Conservation (phyloP, 2,113 vertebrate species). For the Alaudala cheleensis region DNA sequence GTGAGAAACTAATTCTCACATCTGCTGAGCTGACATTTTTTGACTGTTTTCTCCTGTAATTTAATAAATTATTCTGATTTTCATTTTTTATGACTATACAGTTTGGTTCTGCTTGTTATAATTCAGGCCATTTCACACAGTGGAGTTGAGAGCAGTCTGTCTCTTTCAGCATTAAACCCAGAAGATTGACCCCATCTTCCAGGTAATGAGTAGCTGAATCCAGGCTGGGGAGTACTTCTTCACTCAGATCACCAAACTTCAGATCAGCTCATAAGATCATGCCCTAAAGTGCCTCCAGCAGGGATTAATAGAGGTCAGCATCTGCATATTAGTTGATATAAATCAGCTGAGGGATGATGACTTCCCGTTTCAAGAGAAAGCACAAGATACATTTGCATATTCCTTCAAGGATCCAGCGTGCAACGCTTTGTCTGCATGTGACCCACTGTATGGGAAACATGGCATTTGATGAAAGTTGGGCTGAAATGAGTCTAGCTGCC, state of each 20-base stretch:
- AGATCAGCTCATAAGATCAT: neutral
- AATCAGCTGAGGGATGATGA: neutral
- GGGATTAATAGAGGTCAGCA: neutral
- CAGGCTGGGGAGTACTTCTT: neutral
- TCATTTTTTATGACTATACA: neutral
- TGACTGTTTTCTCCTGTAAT: neutral
- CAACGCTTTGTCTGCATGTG: fast-evolving
- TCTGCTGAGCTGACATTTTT: neutral
- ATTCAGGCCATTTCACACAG: neutral
- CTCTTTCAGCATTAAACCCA: neutral
- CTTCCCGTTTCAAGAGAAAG: neutral
- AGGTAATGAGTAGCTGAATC: neutral
- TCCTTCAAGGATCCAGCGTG: neutral
- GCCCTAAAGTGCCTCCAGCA: neutral
- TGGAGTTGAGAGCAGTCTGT: neutral
- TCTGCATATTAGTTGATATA: neutral
- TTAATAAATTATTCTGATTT: neutral
- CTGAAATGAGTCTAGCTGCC: neutral
- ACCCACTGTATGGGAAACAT: neutral
- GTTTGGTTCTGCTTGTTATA: neutral
- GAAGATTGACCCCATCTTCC: neutral
- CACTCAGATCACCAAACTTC: neutral
- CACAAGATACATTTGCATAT: neutral
- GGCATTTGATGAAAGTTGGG: neutral
- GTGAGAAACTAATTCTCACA: neutral